Conservation (phyloP, 1,140 invertebrate genomes). For the Philopotamus ludificatus region DNA sequence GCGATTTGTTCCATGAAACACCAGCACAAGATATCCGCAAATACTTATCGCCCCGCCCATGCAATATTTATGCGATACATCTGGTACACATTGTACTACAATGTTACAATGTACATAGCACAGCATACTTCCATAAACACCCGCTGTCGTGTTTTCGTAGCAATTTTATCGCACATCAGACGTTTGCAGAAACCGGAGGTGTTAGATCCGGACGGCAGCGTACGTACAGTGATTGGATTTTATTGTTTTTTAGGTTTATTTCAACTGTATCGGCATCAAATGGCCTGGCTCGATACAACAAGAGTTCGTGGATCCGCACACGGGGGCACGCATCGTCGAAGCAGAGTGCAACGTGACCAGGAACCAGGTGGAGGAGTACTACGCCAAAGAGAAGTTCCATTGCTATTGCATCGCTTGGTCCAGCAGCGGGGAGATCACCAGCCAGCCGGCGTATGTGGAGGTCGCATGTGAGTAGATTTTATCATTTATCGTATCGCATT, state of each 20-base stretch:
- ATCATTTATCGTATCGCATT: no score
- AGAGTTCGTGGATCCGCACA: conserved; percentile 82
- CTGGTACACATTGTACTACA: no score
- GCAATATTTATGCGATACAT: no score
- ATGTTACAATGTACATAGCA: no score
- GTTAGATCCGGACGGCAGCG: no score
- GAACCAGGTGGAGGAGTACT: conserved; percentile 88
- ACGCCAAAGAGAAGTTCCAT: conserved; percentile 80
- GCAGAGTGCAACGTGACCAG: conserved; percentile 83
- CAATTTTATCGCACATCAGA: no score
- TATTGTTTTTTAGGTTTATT: conserved; percentile 61
- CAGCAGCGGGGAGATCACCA: conserved; percentile 71
- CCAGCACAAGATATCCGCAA: no score
- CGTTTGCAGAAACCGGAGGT: no score
- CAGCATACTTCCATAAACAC: no score
- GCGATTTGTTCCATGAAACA: no score
- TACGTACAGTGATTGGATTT: conserved; percentile 27
- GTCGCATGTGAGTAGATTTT: conserved; percentile 80
- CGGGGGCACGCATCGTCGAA: conserved; percentile 80
- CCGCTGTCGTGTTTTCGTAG: no score
- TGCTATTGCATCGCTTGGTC: conserved; percentile 89
- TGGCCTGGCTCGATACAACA: conserved; percentile 64
- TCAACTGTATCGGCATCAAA: conserved; percentile 79
- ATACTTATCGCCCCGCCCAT: no score
- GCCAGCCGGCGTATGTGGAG: conserved; percentile 79